Evolutionary conservation across 1,140 invertebrate species (phyloP).

Genomic region (Drosophila obscura): DNA sequence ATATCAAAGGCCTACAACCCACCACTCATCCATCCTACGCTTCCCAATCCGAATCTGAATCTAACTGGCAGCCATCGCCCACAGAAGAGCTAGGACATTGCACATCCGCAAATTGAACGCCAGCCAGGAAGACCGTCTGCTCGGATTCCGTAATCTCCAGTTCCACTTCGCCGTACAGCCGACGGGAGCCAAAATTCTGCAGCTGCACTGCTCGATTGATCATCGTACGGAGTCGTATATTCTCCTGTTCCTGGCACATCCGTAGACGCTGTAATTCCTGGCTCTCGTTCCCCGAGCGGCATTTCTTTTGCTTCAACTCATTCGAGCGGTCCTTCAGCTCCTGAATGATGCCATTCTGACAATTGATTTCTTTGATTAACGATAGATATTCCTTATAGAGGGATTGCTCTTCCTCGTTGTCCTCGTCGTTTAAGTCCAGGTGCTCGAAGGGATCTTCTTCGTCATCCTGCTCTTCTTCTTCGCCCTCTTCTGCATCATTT

Average conservation of each 20-base stretch:
- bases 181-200: constrained; percentile 55
- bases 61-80: no score
- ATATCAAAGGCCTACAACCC: no score
- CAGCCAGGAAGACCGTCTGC: neutral
- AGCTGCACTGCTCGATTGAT: constrained; percentile 51
- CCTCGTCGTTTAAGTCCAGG: constrained; percentile 29
- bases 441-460: constrained; percentile 49
- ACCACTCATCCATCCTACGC: no score
- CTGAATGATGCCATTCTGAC: constrained; percentile 43
- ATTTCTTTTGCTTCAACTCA: constrained; percentile 14
- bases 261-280: constrained; percentile 18
- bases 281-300: constrained; percentile 32
- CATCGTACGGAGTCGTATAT: constrained; percentile 32
- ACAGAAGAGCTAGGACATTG: no score
- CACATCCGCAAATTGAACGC: no score
- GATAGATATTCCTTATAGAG: constrained; percentile 58
- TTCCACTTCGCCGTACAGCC: constrained; percentile 42
- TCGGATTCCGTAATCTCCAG: constrained; percentile 30
- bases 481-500: neutral
- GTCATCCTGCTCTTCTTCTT: neutral
- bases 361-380: constrained; percentile 53
- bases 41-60: no score
- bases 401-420: constrained; percentile 45
- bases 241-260: constrained; percentile 46
- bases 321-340: constrained; percentile 21